Base-by-base conservation (phyloP, 1,140 invertebrate species). In the Dreissena polymorpha region DNA sequence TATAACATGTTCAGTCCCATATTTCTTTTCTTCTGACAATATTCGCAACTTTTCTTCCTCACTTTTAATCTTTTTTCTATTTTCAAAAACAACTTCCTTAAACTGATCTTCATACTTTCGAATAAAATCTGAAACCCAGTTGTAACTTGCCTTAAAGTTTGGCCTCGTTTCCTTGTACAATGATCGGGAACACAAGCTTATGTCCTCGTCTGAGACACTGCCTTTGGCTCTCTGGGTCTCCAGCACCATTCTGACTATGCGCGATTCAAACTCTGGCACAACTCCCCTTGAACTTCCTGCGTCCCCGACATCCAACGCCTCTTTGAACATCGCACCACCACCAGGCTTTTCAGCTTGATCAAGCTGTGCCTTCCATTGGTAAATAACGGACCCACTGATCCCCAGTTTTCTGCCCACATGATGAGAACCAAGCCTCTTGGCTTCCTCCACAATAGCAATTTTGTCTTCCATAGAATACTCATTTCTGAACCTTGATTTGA, bases 1-100 rank as follows among this genome's bases (percentile, higher is more conserved):
- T 39, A 74, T 64, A 29, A 82, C 79, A 82, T 82, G 79, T 1
- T 82, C 79, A 21, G 79, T 82, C 7, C 79, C 79, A 68, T 82
- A 82, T 57, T 82, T 82, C 64, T 82, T 82, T 65, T 82, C 79
- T 74, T 82, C 79, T n/a, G 79, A 82, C 50, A 82, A 74, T 55
- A 82, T 82, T 27, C 73, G 79, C 18, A 82, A 39, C 29, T 82
- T 82, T 55, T 82, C 79, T 18, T 65, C 71, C 27, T 82, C 79
- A 18, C 70, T 29, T 27, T 49, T 39, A n/a, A 68, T 0, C 65
- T 74, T 82, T 23, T 70, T 82, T 57, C 74, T 69, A 23, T 82
- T 82, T 68, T 82, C 79, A 67, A 73, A 82, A 27, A 49, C 27
- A 18, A 82, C 79, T 57, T 82, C 70, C 55, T 82, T 64, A 53